Evolutionary conservation across 2,888 invertebrate species (phyloP).

Genomic region (Notocelia uddmanniana): DNA sequence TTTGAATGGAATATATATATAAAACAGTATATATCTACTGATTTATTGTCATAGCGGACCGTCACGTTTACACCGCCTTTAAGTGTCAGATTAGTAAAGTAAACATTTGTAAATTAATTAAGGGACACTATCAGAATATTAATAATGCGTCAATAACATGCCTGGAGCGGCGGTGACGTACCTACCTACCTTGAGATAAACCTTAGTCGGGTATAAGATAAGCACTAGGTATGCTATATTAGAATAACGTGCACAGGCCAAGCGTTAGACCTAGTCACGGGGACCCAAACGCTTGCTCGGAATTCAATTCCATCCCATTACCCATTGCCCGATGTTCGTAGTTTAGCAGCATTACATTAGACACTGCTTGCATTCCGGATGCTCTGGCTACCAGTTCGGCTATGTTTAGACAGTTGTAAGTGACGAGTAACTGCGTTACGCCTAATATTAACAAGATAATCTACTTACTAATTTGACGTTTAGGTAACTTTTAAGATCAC

Average conservation of each 20-base stretch:
- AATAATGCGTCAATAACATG: constrained; percentile 52
- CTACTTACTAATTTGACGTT: too few relatives aligned
- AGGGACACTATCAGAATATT: constrained; percentile 59
- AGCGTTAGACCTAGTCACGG: constrained; percentile 58
- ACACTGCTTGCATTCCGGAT: constrained; percentile 73
- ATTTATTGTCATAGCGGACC: constrained; percentile 2
- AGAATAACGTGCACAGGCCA: constrained; percentile 43
- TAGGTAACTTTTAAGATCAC: too few relatives aligned
- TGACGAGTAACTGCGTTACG: too few relatives aligned
- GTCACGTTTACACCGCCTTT: constrained; percentile 51
- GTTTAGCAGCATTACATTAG: constrained; percentile 79
- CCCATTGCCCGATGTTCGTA: constrained; percentile 67
- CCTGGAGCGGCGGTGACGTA: constrained; percentile 41
- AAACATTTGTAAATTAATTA: constrained; percentile 60
- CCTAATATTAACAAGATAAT: too few relatives aligned
- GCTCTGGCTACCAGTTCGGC: constrained; percentile 50
- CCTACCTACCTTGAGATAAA: constrained; percentile 43
- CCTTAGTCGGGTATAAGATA: constrained; percentile 39
- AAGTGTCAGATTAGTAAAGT: constrained; percentile 63
- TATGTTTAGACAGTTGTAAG: background rate
- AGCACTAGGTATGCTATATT: constrained; percentile 40
- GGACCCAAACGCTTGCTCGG: constrained; percentile 73
- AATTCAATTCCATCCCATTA: constrained; percentile 73
- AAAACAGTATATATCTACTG: background rate
- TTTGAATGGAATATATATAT: too few relatives aligned